Percentiles rank a stretch among this genome's conserved stretches.
These are phyloP conservation scores for Drosophila albomicans DNA, from an alignment of 1,140 invertebrate species.

Conservation along the genomic window DNA sequence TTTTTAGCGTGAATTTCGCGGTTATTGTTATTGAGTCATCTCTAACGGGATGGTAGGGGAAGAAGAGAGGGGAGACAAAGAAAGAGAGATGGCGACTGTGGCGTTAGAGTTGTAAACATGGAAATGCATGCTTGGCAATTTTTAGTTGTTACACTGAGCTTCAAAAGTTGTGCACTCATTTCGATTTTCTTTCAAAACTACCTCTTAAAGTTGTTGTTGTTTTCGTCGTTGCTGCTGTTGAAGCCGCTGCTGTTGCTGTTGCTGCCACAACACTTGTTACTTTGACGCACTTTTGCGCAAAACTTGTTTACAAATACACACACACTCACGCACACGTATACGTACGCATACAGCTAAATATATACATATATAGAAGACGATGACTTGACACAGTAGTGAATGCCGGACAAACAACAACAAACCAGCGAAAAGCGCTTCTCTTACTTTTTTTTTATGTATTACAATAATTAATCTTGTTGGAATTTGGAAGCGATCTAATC, in stretches of 20 bases:
- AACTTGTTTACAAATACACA: slow-evolving; percentile 64
- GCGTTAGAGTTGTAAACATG: background rate
- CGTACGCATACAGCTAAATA: background rate
- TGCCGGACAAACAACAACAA: slow-evolving; percentile 43
- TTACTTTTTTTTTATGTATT: background rate
- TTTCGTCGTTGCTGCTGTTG: slow-evolving; percentile 26
- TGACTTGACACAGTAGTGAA: slow-evolving; percentile 15
- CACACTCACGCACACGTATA: slow-evolving; percentile 41
- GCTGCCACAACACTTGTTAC: slow-evolving; percentile 57
- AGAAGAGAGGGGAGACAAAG: too few species aligned
- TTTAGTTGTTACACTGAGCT: slow-evolving; percentile 1
- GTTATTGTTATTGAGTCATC: slow-evolving; percentile 25
- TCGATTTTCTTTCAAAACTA: slow-evolving; percentile 20
- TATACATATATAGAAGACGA: slow-evolving; percentile 16
- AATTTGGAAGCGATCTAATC: background rate
- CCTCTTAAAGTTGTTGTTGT: slow-evolving; percentile 37
- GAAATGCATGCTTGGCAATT: background rate
- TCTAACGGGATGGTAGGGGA: background rate
- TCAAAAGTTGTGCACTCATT: background rate
- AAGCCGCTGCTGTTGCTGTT: slow-evolving; percentile 33
- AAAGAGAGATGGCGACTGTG: too few species aligned
- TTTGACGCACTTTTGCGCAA: slow-evolving; percentile 41
- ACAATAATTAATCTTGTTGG: slow-evolving; percentile 4
- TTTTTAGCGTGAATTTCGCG: slow-evolving; percentile 25
- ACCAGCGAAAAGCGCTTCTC: background rate